Base-by-base conservation (phyloP, 2,797 vertebrate species). In the Nyctalus aviator region DNA sequence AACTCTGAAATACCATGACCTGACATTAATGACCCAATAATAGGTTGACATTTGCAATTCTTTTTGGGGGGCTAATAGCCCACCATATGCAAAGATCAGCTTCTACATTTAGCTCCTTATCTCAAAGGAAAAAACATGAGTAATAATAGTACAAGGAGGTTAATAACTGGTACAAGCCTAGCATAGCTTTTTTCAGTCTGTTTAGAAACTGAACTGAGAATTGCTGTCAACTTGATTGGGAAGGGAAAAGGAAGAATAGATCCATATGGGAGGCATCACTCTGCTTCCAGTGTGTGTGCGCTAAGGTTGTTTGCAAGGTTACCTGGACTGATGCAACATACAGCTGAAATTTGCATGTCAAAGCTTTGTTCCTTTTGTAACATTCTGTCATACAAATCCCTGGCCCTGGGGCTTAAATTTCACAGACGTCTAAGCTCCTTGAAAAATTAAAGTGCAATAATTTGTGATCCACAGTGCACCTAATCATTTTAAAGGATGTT, bases 261-360 rank as follows among this genome's bases (percentile, higher is more conserved):
- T 93, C 96, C 97, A 93, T 97, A 88, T 94, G 97, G 97, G 98
- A 98, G 94, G 93, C 90, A 97, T 98, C 97, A 97, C 75, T 98
- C 97, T 97, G 91, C 79, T 96, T 95, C 95, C 79, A 91, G 64
- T 32, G 92, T 59, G 73, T 89, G 11, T 91, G 98, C 37, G 6
- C 37, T 41, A 98, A 98, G 98, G 98, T 98, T 98, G 96, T 98
- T 98, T 96, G 96, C 98, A 98, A 98, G 98, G 98, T 98, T 97
- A 98, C 95, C 95, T 97, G 95, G 27, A 90, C 97, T 95, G 95
- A 97, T 0, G 87, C 86, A 97, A 97, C 90, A 85, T 71, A 97
- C 96, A 97, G 90, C 94, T 96, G 84, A 86, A 98, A 98, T 98
- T 98, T 98, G 96, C 97, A 98, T 97, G 96, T 98, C 96, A 98